Evolutionary conservation across 2,888 invertebrate species (phyloP).

Genomic region (Matsumyia berberina): DNA sequence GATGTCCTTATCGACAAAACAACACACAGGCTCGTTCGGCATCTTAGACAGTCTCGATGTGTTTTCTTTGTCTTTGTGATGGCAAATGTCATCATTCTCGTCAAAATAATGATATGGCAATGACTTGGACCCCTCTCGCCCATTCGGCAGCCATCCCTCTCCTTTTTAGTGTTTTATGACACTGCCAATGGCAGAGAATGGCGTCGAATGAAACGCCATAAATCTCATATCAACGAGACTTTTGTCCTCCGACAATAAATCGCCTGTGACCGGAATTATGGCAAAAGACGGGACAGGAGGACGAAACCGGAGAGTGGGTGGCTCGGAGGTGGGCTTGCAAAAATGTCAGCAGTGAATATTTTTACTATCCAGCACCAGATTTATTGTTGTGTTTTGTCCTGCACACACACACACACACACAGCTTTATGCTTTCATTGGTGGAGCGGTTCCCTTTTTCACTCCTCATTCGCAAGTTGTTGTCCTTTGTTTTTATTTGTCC

Average conservation of each 20-base stretch:
- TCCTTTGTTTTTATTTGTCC: constrained; percentile 25
- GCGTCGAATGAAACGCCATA: constrained; percentile 64
- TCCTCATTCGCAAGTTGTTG: constrained; percentile 52
- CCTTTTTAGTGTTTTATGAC: constrained; percentile 55
- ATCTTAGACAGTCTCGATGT: constrained; percentile 17
- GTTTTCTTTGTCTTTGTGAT: constrained; percentile 27
- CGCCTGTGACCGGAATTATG: constrained; percentile 63
- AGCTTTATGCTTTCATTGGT: constrained; percentile 12
- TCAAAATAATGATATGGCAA: constrained; percentile 47
- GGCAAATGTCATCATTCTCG: constrained; percentile 51
- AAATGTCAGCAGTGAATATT: constrained; percentile 66
- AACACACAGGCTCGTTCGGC: constrained; percentile 1
- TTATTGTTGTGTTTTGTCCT: constrained; percentile 67
- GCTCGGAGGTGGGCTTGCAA: constrained; percentile 2
- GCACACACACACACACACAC: constrained; percentile 1
- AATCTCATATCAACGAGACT: constrained; percentile 70
- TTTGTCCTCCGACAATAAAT: constrained; percentile 71
- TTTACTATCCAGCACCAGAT: constrained; percentile 64
- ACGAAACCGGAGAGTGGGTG: constrained; percentile 5
- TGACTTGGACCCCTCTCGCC: constrained; percentile 7
- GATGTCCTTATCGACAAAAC: background rate
- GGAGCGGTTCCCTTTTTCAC: constrained; percentile 31
- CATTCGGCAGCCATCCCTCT: constrained; percentile 1
- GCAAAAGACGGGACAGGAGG: constrained; percentile 46
- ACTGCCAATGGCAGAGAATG: constrained; percentile 51